Conservation (phyloP, 2,888 invertebrate species). For the Macroteleia sp. region DNA sequence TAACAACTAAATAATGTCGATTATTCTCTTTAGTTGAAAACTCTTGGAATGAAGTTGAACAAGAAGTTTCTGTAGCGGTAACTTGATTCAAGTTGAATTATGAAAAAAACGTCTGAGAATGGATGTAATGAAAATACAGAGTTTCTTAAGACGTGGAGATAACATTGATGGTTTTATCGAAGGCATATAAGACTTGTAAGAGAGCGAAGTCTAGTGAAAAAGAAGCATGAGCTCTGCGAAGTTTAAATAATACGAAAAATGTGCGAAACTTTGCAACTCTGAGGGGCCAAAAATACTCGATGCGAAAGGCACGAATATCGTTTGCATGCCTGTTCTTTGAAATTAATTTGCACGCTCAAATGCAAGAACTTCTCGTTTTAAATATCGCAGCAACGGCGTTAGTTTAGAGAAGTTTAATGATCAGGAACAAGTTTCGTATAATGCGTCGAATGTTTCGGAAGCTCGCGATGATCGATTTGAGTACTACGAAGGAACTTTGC, state of each 20-base stretch:
- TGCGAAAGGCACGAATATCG: slow-evolving; percentile 54
- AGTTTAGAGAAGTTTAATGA: slow-evolving; percentile 68
- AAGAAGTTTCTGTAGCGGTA: slow-evolving; percentile 30
- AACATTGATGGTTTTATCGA: slow-evolving; percentile 58
- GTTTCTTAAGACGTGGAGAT: slow-evolving; percentile 47
- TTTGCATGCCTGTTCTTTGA: slow-evolving; percentile 50
- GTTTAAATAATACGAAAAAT: slow-evolving; percentile 57
- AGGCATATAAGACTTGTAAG: slow-evolving; percentile 39
- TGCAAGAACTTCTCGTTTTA: slow-evolving; percentile 62
- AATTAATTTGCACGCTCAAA: slow-evolving; percentile 57
- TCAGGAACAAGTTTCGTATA: slow-evolving; percentile 65
- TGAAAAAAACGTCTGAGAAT: slow-evolving; percentile 27
- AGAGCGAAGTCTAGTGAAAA: slow-evolving; percentile 47
- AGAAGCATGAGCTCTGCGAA: slow-evolving; percentile 36
- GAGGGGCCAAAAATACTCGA: slow-evolving; percentile 24
- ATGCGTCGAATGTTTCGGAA: slow-evolving; percentile 57
- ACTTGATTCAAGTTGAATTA: slow-evolving; percentile 33
- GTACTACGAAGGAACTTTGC: slow-evolving; percentile 54
- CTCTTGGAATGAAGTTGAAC: slow-evolving; percentile 36
- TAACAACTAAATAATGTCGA: slow-evolving; percentile 29
- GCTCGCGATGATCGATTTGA: slow-evolving; percentile 64
- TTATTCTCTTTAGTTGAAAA: slow-evolving; percentile 41
- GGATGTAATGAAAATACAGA: slow-evolving; percentile 55
- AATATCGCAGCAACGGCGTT: slow-evolving; percentile 59
- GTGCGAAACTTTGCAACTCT: slow-evolving; percentile 48